These are phyloP conservation scores for Popillia japonica DNA, from an alignment of 1,140 invertebrate species.

Conservation along the genomic window DNA sequence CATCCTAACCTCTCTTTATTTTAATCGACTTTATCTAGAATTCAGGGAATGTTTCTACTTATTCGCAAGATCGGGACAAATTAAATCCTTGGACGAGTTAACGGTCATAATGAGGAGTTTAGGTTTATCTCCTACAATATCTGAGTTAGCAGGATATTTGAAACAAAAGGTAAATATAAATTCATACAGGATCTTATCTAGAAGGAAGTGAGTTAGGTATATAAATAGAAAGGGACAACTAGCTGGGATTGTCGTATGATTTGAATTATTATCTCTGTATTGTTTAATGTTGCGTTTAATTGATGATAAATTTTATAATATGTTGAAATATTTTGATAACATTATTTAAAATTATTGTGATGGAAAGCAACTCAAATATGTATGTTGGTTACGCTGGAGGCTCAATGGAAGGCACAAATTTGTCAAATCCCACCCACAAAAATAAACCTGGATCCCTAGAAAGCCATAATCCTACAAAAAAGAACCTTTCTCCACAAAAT, in stretches of 20 bases:
- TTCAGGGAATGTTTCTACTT: constrained; percentile 95
- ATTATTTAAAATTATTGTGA: not conserved
- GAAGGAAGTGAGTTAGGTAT: not conserved
- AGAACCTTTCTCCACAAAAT: no score
- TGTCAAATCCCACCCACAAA: no score
- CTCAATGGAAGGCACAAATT: no score
- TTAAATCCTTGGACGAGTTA: constrained; percentile 87
- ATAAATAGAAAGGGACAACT: not conserved
- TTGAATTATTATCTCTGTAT: not conserved
- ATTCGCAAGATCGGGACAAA: constrained; percentile 87
- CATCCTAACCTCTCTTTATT: not conserved
- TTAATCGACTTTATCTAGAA: constrained; percentile 72
- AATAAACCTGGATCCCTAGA: no score
- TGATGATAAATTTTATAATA: not conserved
- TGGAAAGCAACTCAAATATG: not conserved
- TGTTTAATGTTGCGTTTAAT: not conserved
- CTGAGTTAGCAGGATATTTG: constrained; percentile 83
- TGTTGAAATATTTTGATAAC: not conserved
- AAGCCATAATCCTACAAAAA: no score
- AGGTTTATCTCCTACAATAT: constrained; percentile 91
- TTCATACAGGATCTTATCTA: not conserved
- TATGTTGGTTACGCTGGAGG: no score
- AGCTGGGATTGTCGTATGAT: not conserved
- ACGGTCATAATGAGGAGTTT: constrained; percentile 94
- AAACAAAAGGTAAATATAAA: constrained; percentile 65